phyloP scores from a whole-genome alignment of 2,888 invertebrate species.

The Alitta virens region DNA sequence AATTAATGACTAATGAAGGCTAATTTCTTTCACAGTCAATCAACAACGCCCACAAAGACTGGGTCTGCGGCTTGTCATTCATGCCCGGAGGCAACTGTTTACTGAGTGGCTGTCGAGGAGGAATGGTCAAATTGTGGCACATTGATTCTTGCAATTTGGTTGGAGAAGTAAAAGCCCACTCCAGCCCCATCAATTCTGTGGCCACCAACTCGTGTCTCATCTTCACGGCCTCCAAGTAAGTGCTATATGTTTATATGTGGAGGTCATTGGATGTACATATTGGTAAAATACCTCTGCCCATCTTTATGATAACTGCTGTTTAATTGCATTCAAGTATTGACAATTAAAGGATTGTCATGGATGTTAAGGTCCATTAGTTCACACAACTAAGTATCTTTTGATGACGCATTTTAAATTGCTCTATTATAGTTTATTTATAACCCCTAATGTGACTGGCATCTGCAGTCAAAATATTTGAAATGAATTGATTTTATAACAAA shows the following conservation, averaged over 20 bases:
- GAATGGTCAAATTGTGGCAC: slow-evolving; percentile 75
- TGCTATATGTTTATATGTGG: slow-evolving; percentile 33
- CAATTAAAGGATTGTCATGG: too few relatives aligned
- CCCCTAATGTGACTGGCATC: too few relatives aligned
- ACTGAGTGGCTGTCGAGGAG: slow-evolving; percentile 75
- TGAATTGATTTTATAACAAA: too few relatives aligned
- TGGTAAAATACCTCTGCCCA: neutral
- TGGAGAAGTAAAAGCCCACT: slow-evolving; percentile 70
- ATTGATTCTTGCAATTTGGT: slow-evolving; percentile 67
- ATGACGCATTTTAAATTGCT: too few relatives aligned
- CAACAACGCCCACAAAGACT: slow-evolving; percentile 83
- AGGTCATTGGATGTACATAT: neutral
- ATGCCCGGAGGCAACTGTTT: slow-evolving; percentile 63
- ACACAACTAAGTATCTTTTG: too few relatives aligned
- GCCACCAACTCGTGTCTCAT: slow-evolving; percentile 66
- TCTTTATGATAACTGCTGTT: neutral
- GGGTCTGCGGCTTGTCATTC: slow-evolving; percentile 75
- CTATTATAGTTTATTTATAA: too few relatives aligned
- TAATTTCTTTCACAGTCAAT: too few relatives aligned
- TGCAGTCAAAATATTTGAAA: too few relatives aligned
- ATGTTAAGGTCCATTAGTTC: too few relatives aligned
- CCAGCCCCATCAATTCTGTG: slow-evolving; percentile 69
- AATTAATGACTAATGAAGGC: too few relatives aligned
- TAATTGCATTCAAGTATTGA: too few relatives aligned
- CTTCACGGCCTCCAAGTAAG: slow-evolving; percentile 83